phyloP scores from a whole-genome alignment of 2,888 invertebrate species.

The Andrena bucephala region DNA sequence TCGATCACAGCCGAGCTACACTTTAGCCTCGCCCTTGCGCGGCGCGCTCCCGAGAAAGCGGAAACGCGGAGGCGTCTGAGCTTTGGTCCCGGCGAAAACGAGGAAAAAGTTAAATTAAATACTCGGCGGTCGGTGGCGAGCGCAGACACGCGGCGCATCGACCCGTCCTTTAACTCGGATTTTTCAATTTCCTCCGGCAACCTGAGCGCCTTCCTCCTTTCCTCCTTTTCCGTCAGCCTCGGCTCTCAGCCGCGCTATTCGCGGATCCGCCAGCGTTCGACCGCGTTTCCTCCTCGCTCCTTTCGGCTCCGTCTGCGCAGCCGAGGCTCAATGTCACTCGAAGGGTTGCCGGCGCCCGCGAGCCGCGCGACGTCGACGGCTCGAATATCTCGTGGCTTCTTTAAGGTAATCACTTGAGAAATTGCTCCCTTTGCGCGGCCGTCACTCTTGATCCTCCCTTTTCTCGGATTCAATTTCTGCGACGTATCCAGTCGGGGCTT shows the following conservation, averaged over 20 bases:
- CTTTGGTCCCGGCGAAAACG: slow-evolving; percentile 71
- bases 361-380: slow-evolving; percentile 56
- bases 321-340: slow-evolving; percentile 58
- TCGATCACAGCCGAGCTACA: no score
- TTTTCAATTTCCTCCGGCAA: slow-evolving; percentile 79
- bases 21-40: not conserved
- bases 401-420: slow-evolving; percentile 74
- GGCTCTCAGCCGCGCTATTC: slow-evolving; percentile 10
- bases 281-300: not conserved
- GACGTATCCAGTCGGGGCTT: slow-evolving; percentile 45
- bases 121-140: slow-evolving; percentile 70
- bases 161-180: slow-evolving; percentile 76
- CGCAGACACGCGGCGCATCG: slow-evolving; percentile 64
- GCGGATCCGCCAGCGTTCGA: slow-evolving; percentile 16
- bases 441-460: slow-evolving; percentile 33
- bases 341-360: slow-evolving; percentile 29
- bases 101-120: slow-evolving; percentile 80
- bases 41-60: not conserved
- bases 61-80: slow-evolving; percentile 40
- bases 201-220: slow-evolving; percentile 60
- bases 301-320: slow-evolving; percentile 6
- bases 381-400: slow-evolving; percentile 67
- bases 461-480: slow-evolving; percentile 67
- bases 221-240: slow-evolving; percentile 23
- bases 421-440: slow-evolving; percentile 62